Base-by-base conservation (phyloP, 2,797 vertebrate species). In the Characodon lateralis region DNA sequence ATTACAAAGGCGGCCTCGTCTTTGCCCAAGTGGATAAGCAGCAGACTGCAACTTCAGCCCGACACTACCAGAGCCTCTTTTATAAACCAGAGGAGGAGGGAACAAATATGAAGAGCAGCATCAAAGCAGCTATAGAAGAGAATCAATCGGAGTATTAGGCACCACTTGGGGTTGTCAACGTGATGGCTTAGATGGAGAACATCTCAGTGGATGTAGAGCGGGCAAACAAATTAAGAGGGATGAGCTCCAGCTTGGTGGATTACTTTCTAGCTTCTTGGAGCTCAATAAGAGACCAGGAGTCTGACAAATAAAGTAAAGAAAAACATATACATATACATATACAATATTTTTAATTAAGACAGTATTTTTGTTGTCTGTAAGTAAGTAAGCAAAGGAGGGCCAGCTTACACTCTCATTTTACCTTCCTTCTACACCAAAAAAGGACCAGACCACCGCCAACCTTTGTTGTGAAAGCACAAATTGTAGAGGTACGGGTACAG, bases 171-270 rank as follows among this genome's bases (percentile, higher is more conserved):
- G 90, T 90, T 93, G 90, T 93, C 86, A 89, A 91, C 85, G 92
- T 92, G 87, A 92, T 94, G 87, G 93, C 92, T 93, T 93, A 90
- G 84, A 92, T 93, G 93, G 89, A 93, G 93, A 91, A 91, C 92
- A 85, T 93, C 90, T 90, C 88, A 83, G 78, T 75, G 87, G 89
- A 90, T 77, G 88, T 87, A 85, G 90, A 88, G 87, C 91, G 31
- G 81, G 87, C 88, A 92, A 94, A 94, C 92, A 93, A 94, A 94
- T 93, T 89, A 94, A 94, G 92, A 88, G 84, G 89, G 90, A 92
- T 92, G 92, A 94, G 91, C 88, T 88, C 81, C 84, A 89, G 92
- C 91, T 92, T 80, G 88, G 87, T 88, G 91, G 94, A 95, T 96
- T 95, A 94, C 89, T 85, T 92, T 70, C 91, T 80, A 86, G 91